Percentiles rank a stretch among this genome's conserved stretches.
Evolutionary conservation across 1,140 invertebrate genomes (phyloP).

Genomic region (Palaemon carinicauda): DNA sequence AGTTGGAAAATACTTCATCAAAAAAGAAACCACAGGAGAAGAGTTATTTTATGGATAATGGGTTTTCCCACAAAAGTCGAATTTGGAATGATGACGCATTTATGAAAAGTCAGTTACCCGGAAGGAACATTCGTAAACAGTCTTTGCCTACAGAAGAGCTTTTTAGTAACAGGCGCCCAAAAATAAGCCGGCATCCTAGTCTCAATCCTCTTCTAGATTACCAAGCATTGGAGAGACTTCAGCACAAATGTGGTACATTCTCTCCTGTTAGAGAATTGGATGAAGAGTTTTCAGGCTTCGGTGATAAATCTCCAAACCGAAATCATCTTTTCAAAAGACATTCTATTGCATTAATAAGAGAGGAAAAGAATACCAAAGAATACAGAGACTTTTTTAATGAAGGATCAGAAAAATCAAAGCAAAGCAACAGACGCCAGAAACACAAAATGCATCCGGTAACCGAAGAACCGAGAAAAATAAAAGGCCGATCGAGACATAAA

Average conservation of each 20-base stretch:
- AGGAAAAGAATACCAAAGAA: neutral
- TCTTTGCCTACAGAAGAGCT: conserved; percentile 41
- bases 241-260: neutral
- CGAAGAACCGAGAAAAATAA: no score
- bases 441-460: no score
- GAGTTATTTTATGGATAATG: no score
- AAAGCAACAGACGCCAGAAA: no score
- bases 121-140: neutral
- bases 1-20: no score
- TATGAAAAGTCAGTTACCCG: neutral
- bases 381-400: no score
- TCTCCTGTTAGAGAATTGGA: conserved; percentile 22
- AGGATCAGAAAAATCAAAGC: no score
- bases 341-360: neutral
- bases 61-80: no score
- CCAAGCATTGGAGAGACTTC: neutral
- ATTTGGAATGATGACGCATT: neutral
- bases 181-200: conserved; percentile 3
- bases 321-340: neutral
- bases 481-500: no score
- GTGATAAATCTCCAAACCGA: neutral
- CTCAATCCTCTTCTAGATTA: conserved; percentile 4
- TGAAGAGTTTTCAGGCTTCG: neutral
- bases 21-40: no score
- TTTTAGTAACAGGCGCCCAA: neutral